Evolutionary conservation across 2,113 vertebrate genomes (phyloP), one percentile per base, ranked within the genome.

Genomic region (Tachuris rubrigastra): DNA sequence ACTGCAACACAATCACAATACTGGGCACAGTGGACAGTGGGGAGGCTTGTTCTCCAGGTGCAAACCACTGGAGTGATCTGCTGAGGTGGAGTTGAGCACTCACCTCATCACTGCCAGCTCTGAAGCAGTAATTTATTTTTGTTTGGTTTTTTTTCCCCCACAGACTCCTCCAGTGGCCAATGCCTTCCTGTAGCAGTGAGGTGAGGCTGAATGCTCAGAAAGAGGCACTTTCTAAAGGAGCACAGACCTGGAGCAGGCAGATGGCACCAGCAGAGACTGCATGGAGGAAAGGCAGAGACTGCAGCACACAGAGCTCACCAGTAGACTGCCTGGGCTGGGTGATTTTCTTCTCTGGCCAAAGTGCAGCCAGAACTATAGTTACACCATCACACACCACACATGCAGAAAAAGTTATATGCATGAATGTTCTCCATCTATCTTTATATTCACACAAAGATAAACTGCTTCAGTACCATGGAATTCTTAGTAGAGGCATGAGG

Each of bases 261-360:
- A 68, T 33, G 4, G 1, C 46, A 78, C 14, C 21, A 50, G 35
- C 33, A 82, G 44, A 73, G 28, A 23, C 8, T 1, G 6, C 18
- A 30, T 1, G 2, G 33, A 50, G 39, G 46, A 76, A 75, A 49
- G 13, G 0, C 0, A 33, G 39, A 14, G 17, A 37, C 12, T 41
- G 41, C 25, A 60, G 31, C 7, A 9, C 14, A 55, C 39, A 65
- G 37, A 53, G n/a, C 18, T 86, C 47, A 30, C 46, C 3, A 0
- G 24, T 7, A 4, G 9, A 1, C 25, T 7, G 1, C 13, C 11
- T 1, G 0, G 33, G 44, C 11, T 1, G 0, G 33, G 44, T 60
- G 49, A 91, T 55, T 25, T 8, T 49, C 15, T 58, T 28, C 31
- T 49, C n/a, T 79, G 62, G 46, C 18, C 78, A 76, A 79, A 49